Conservation (phyloP, 2,113 vertebrate genomes). For the Sinocyclocheilus anophthalmus region DNA sequence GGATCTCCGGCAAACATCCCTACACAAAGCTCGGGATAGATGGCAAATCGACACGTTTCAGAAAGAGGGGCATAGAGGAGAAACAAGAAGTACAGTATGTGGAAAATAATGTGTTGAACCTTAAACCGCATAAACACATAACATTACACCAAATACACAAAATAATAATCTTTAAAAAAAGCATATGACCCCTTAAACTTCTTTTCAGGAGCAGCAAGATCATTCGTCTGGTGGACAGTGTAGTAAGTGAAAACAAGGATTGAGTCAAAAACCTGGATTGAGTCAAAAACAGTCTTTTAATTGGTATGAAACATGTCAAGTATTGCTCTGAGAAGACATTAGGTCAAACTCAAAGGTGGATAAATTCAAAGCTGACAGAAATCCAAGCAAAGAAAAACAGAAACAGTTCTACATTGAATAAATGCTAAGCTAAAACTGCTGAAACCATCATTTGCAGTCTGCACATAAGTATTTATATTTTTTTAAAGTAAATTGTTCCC, state of each 20-base stretch:
- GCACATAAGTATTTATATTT: background rate
- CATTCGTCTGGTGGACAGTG: background rate
- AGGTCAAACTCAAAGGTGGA: background rate
- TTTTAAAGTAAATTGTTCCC: background rate
- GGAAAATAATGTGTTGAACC: no score
- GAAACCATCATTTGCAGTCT: background rate
- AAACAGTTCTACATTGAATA: background rate
- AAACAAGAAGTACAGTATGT: no score
- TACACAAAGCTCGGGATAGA: no score
- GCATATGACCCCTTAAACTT: no score
- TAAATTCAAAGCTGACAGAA: background rate
- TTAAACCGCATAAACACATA: no score
- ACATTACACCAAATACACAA: no score
- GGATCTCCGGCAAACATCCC: no score
- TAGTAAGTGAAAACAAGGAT: background rate
- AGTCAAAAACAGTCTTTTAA: background rate
- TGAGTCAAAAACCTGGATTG: background rate
- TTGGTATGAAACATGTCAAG: background rate
- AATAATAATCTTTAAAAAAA: no score
- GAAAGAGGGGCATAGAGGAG: no score
- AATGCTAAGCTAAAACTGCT: background rate
- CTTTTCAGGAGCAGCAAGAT: background rate
- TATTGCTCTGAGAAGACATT: constrained; percentile 7
- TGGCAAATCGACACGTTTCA: no score
- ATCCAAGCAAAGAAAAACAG: background rate